Evolutionary conservation across 2,113 vertebrate genomes (phyloP), one percentile per base, ranked within the genome.

Genomic region (Halichoerus grypus): DNA sequence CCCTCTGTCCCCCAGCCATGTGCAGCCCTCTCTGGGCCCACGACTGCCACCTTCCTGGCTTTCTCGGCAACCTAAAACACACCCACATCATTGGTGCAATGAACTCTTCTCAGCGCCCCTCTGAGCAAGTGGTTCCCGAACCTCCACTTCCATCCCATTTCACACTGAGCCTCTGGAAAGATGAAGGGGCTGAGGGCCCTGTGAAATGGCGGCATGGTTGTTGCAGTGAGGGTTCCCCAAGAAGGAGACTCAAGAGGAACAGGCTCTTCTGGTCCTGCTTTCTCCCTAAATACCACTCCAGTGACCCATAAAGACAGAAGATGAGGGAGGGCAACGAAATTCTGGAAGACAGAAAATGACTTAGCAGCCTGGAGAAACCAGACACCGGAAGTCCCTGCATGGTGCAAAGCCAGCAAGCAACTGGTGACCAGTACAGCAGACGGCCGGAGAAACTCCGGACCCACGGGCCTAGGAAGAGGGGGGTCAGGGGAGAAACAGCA

Each of bases 391-490:
- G 26, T 31, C 72, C 61, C 88, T 74, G 18, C n/a, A 2, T 11
- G 12, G 53, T 46, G 12, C 51, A 51, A 53, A 59, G 63, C 26
- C 33, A 3, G 63, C 1, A 0, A 49, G 51, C 10, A n/a, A 42
- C 84, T 3, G 4, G 42, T 18, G 3, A 5, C 19, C 57, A 1
- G 49, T 24, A 57, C 15, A 39, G 72, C 5, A 0, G 7, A 26
- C 33, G 1, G 0, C 1, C 6, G 7, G 65, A 8, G 26, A 28
- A 15, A 28, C n/a, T 24, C 33, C 22, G 55, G 61, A 31, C 18
- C 21, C 5, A 1, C 1, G 16, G 69, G 61, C 0, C 4, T 8
- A 28, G 13, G 55, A 53, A 31, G 74, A 21, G 33, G 4, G n/a
- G 5, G 55, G 15, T 11, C 19, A 33, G 57, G 72, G 72, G 9